These are phyloP conservation scores for Drosophila anomalata DNA, from an alignment of 2,888 invertebrate species.

Conservation along the genomic window DNA sequence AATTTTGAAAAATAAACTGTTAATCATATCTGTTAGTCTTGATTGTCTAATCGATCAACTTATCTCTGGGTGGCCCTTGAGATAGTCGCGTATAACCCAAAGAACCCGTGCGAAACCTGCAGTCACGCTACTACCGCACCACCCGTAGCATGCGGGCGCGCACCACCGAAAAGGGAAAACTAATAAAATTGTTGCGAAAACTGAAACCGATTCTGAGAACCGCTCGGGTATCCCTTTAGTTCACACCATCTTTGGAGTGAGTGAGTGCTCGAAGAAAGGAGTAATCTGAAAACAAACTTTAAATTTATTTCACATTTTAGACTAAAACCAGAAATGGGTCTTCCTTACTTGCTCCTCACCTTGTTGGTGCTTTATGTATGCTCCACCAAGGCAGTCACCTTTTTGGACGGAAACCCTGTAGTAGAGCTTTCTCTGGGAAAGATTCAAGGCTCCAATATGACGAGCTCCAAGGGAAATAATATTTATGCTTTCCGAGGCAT, in stretches of 20 bases:
- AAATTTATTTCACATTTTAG: background rate
- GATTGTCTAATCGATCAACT: conserved; percentile 34
- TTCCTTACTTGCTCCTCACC: background rate
- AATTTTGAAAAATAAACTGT: conserved; percentile 2
- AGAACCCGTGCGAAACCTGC: conserved; percentile 43
- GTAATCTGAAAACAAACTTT: background rate
- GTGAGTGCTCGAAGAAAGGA: background rate
- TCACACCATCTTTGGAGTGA: background rate
- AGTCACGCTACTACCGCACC: conserved; percentile 21
- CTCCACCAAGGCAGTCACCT: background rate
- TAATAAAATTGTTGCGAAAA: conserved; percentile 32
- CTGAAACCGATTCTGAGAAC: conserved; percentile 17
- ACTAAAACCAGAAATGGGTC: background rate
- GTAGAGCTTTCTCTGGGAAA: conserved; percentile 79
- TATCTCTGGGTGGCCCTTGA: conserved; percentile 16
- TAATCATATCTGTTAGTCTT: conserved; percentile 24
- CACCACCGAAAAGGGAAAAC: conserved; percentile 24
- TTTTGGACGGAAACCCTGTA: conserved; percentile 16
- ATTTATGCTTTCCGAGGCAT: conserved; percentile 84
- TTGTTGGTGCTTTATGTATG: background rate
- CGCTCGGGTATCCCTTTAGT: background rate
- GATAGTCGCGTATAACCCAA: conserved; percentile 5
- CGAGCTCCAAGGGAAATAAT: conserved; percentile 81
- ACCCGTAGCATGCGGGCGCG: conserved; percentile 38
- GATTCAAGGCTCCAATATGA: conserved; percentile 83